phyloP scores from a whole-genome alignment of 53 echinoderm and acorn worm genomes.

The Patiria pectinifera region DNA sequence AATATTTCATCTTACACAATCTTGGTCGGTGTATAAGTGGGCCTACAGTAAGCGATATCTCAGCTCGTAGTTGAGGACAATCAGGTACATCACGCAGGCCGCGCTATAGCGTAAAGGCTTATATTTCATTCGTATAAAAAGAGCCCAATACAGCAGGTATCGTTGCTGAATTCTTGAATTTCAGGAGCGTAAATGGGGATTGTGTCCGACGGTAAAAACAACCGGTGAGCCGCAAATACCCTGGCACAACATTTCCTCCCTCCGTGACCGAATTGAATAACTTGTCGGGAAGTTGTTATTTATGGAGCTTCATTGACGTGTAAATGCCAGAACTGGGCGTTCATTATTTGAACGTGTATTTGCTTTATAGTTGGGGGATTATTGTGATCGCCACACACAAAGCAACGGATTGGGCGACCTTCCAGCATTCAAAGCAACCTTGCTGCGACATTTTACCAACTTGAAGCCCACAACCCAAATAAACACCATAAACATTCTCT shows the following conservation, averaged over 20 bases:
- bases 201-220: slow-evolving; percentile 14
- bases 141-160: neutral
- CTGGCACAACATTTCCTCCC: slow-evolving; percentile 23
- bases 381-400: neutral
- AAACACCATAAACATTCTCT: neutral
- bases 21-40: neutral
- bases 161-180: slow-evolving; percentile 11
- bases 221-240: slow-evolving; percentile 15
- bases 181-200: slow-evolving; percentile 6
- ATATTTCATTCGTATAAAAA: slow-evolving; percentile 6
- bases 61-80: neutral
- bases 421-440: neutral
- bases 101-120: neutral
- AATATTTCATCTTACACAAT: neutral
- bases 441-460: slow-evolving; percentile 1
- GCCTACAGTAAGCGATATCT: neutral
- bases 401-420: slow-evolving; percentile 8
- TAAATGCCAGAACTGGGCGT: slow-evolving; percentile 3
- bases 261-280: neutral
- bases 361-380: neutral
- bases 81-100: neutral
- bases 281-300: slow-evolving; percentile 28
- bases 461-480: neutral
- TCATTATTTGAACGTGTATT: neutral
- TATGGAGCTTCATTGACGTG: slow-evolving; percentile 6